phyloP scores from a whole-genome alignment of 2,888 invertebrate species.

The Pristionchus mayeri region DNA sequence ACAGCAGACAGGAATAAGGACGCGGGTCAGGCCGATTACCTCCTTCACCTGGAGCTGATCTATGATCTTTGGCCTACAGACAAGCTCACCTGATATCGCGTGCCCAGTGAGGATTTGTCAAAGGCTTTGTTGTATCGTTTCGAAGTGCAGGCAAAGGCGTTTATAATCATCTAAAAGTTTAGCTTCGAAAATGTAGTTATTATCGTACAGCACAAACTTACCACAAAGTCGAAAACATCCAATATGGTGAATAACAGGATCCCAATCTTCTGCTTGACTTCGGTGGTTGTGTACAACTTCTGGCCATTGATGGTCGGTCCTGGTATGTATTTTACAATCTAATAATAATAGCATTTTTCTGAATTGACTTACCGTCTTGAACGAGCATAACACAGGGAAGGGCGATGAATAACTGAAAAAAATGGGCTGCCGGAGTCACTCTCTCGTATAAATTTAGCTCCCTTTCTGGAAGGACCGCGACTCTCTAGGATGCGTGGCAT shows the following conservation, averaged over 20 bases:
- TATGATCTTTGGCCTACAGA: background rate
- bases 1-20: background rate
- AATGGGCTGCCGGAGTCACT: no score
- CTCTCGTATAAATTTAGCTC: no score
- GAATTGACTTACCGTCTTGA: background rate
- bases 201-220: no score
- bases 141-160: background rate
- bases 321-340: background rate
- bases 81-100: background rate
- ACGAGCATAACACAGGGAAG: background rate
- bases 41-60: background rate
- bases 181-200: no score
- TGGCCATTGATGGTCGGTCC: background rate
- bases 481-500: no score
- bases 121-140: background rate
- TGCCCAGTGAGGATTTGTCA: background rate
- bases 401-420: background rate
- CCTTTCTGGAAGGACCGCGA: no score
- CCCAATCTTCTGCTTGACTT: background rate
- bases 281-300: background rate
- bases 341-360: background rate
- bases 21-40: background rate
- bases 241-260: background rate
- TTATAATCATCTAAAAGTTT: background rate
- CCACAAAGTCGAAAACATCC: background rate